Evolutionary conservation across 2,888 invertebrate species (phyloP).

Genomic region (Stenoptilia bipunctidactyla): DNA sequence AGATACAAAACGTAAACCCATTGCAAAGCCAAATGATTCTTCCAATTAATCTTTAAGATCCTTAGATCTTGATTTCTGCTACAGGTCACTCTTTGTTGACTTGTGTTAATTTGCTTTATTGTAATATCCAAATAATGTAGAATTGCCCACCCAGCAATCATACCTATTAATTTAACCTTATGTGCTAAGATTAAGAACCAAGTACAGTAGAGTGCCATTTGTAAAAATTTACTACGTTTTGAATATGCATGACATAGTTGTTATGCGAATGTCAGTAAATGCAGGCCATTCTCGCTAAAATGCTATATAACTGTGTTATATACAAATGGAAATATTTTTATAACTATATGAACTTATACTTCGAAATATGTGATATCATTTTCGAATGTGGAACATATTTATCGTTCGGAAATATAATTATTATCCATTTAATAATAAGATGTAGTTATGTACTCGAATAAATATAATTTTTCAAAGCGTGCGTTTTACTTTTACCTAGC

Average conservation of each 20-base stretch:
- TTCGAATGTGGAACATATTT: constrained; percentile 58
- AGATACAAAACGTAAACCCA: no score
- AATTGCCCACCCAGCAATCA: no score
- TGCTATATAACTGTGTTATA: constrained; percentile 34
- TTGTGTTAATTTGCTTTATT: no score
- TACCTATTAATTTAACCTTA: not conserved
- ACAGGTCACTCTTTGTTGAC: no score
- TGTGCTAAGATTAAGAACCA: constrained; percentile 25
- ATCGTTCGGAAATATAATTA: constrained; percentile 63
- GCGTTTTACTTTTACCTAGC: constrained; percentile 20
- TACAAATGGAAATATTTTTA: constrained; percentile 46
- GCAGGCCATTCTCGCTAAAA: constrained; percentile 35
- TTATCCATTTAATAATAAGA: constrained; percentile 67
- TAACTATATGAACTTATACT: constrained; percentile 42
- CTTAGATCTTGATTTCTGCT: no score
- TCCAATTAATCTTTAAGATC: no score
- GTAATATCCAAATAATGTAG: no score
- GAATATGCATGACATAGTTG: constrained; percentile 2
- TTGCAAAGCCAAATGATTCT: no score
- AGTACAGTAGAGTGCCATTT: constrained; percentile 58
- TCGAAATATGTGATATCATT: constrained; percentile 57
- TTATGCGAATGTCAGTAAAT: constrained; percentile 19
- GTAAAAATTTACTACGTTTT: constrained; percentile 27
- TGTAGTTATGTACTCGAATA: constrained; percentile 73
- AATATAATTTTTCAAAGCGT: constrained; percentile 66